These are phyloP conservation scores for Balearica regulorum DNA, from an alignment of 2,797 vertebrate species.

Conservation along the genomic window DNA sequence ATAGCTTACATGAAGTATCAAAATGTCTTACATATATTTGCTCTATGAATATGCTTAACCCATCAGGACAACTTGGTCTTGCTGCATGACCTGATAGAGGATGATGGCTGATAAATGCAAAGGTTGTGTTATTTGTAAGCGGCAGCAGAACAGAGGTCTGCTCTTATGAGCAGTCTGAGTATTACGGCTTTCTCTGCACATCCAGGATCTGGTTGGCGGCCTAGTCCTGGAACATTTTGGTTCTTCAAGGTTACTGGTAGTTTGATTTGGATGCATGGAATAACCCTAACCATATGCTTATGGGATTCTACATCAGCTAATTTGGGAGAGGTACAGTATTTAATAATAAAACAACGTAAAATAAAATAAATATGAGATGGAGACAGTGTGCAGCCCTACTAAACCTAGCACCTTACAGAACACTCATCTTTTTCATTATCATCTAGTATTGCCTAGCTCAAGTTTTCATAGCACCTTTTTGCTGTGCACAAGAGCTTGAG, in stretches of 20 bases:
- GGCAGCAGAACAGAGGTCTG: background rate
- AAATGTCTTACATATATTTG: fast-evolving
- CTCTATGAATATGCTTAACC: background rate
- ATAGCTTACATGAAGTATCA: background rate
- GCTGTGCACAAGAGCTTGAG: background rate
- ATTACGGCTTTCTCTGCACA: background rate
- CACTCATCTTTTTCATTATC: background rate
- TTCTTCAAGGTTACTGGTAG: background rate
- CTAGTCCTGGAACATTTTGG: background rate
- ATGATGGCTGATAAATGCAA: background rate
- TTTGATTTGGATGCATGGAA: background rate
- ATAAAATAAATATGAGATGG: background rate
- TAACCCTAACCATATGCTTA: background rate
- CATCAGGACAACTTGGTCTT: background rate
- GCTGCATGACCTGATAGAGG: background rate
- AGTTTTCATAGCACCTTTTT: background rate
- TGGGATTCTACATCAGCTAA: background rate
- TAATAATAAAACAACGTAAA: background rate
- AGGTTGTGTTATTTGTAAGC: background rate
- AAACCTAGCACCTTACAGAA: background rate
- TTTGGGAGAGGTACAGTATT: background rate
- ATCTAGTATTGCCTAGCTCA: background rate
- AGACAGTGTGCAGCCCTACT: background rate
- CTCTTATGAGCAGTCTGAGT: background rate
- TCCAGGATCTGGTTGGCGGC: background rate